Base-by-base conservation (phyloP, 2,113 vertebrate species). In the Sylvilagus bachmani region DNA sequence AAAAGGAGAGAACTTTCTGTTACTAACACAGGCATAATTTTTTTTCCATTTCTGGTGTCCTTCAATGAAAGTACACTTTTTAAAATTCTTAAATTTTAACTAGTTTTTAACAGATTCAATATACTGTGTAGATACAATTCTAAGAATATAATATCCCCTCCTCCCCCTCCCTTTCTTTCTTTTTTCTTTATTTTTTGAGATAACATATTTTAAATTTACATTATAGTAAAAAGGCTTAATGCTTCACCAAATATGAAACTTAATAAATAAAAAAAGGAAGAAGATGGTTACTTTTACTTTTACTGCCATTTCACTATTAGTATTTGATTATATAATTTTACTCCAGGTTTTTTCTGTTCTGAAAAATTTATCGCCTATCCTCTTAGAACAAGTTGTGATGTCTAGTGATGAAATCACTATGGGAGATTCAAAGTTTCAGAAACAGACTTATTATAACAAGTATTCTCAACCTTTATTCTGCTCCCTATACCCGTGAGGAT, bases 261-360 rank as follows among this genome's bases (percentile, higher is more conserved):
- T 44, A 44, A 44, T 7, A 44, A 44, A 44, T 17, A 17, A 58
- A 58, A 58, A 58, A 58, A 14, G 33, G 7, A 86, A 4, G 44
- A 88, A 93, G 11, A 8, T 38, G 24, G 19, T 64, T 93, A 79
- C 85, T 27, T 84, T 84, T 58, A 81, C 36, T 90, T 84, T 84
- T 58, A 81, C n/a, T 90, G 21, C 17, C 25, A 62, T 64, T 91
- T 95, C 21, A 78, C 14, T 87, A 78, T 55, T 74, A 51, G 27
- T 33, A 93, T 88, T 88, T 92, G 49, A 92, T 90, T 67, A 78
- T 67, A 78, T 29, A 74, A 44, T 84, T 89, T 86, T 86, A 31
- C 22, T 64, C 8, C n/a, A 29, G 6, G 5, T 55, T 86, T 86
- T 80, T n/a, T 33, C 21, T 55, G 4, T 51, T 64, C 55, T 89